These are phyloP conservation scores for Entomobrya proxima DNA, from an alignment of 2,888 invertebrate species.

Conservation along the genomic window DNA sequence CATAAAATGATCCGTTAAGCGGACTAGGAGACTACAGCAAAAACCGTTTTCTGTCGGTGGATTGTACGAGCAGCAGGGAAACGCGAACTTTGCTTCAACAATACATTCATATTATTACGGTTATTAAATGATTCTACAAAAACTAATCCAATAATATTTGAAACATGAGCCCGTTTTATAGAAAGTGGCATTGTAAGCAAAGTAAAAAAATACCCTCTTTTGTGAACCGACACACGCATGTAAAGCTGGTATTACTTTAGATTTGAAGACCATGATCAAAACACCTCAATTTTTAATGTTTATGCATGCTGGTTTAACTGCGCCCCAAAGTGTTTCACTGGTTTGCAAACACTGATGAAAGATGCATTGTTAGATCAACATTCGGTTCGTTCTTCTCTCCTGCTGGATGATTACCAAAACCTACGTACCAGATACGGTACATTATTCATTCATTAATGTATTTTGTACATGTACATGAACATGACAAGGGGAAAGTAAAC, in stretches of 20 bases:
- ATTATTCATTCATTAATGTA: not conserved
- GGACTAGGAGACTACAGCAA: not conserved
- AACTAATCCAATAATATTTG: not conserved
- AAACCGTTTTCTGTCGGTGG: not conserved
- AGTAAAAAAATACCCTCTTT: too few species aligned
- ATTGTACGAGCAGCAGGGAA: constrained; percentile 6
- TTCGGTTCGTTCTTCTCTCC: not conserved
- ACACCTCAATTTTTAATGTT: too few species aligned
- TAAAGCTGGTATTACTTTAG: too few species aligned
- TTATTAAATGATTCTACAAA: not conserved
- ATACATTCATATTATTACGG: constrained; percentile 2
- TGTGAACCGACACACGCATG: too few species aligned
- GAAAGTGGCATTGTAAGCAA: too few species aligned
- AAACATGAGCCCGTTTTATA: not conserved
- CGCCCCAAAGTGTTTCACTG: too few species aligned
- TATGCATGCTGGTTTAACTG: too few species aligned
- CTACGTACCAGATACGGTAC: constrained; percentile 6
- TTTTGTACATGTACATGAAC: not conserved
- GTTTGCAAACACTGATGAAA: constrained; percentile 21
- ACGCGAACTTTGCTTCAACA: constrained; percentile 15
- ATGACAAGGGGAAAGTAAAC: not conserved
- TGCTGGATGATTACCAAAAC: constrained; percentile 35
- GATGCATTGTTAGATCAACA: not conserved
- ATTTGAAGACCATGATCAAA: too few species aligned
- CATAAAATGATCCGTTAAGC: constrained; percentile 6